Evolutionary conservation across 2,113 vertebrate genomes (phyloP), one percentile per base, ranked within the genome.

Genomic region (Lethenteron camtschaticum): DNA sequence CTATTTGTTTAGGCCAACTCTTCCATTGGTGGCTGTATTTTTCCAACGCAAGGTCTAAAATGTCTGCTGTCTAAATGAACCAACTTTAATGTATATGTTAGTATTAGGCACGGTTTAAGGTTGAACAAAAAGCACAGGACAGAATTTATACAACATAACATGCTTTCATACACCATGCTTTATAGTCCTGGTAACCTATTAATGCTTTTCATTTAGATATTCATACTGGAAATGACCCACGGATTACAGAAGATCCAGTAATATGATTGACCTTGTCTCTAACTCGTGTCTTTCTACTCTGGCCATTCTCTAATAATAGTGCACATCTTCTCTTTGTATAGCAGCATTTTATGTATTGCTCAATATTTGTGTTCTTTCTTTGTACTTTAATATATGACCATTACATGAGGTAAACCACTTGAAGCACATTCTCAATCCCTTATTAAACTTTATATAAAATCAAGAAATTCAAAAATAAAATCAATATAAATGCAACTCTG

Each of bases 51-150:
- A 63, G 59, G 59, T 8, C 59, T 63, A 63, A 63, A 63, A 63
- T 63, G 8, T 63, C 13, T 63, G 59, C 16, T 63, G 13, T 18
- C 13, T 18, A 14, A 6, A 18, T 63, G 13, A 13, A 18, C 16
- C 13, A 63, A 14, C 16, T 14, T 63, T 63, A 63, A 18, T 14
- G 59, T 41, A 41, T 41, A 41, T 2, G 59, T 63, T 14, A 63
- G 13, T 63, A 63, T 14, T 14, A 63, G 59, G 5, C 59, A 63
- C 16, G 16, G 59, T 63, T 18, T 18, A 63, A 63, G 6, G 59
- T 63, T 63, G 13, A 63, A 63, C 16, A 63, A 63, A 13, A 63
- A 63, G 59, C 16, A 63, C 59, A 63, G 59, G 13, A 63, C 59
- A 18, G 4, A 63, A 63, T 63, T 63, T 14, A 63, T 63, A 63